A percentile compares a stretch with the other conserved stretches of the same genome.
These are phyloP conservation scores for Pseudorectes ferrugineus DNA, from an alignment of 2,113 vertebrate species.

Conservation along the genomic window DNA sequence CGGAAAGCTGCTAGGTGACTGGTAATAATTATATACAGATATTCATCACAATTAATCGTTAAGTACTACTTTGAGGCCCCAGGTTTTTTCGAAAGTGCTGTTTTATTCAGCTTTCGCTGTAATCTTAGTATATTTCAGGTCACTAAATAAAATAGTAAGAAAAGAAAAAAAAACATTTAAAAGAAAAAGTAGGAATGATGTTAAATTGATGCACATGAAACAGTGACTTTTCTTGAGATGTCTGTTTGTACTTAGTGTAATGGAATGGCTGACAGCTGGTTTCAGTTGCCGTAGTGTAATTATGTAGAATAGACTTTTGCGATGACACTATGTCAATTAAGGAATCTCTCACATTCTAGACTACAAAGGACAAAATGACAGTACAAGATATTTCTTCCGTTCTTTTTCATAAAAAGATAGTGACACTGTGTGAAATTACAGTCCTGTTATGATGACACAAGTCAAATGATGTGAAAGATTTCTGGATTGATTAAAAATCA, in stretches of 20 bases:
- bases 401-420: conserved; percentile 53
- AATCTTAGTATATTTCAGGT: conserved; percentile 40
- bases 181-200: conserved; percentile 30
- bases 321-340: conserved; percentile 63
- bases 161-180: background rate
- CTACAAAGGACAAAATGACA: conserved; percentile 65
- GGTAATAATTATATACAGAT: conserved; percentile 33
- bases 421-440: conserved; percentile 56
- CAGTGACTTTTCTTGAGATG: conserved; percentile 54
- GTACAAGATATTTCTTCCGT: conserved; percentile 54
- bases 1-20: background rate
- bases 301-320: conserved; percentile 56
- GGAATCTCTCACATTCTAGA: conserved; percentile 61
- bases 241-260: conserved; percentile 61
- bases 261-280: conserved; percentile 67
- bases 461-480: conserved; percentile 61
- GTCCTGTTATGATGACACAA: conserved; percentile 53
- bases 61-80: conserved; percentile 4
- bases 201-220: conserved; percentile 56
- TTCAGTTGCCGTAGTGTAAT: conserved; percentile 62
- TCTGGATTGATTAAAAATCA: conserved; percentile 60
- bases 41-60: conserved; percentile 27
- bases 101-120: conserved; percentile 37
- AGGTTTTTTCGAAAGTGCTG: background rate
- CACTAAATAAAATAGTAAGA: conserved; percentile 8